Evolutionary conservation across 92 coral and sea anemone genomes (phyloP).

Genomic region (Porites evermanni): DNA sequence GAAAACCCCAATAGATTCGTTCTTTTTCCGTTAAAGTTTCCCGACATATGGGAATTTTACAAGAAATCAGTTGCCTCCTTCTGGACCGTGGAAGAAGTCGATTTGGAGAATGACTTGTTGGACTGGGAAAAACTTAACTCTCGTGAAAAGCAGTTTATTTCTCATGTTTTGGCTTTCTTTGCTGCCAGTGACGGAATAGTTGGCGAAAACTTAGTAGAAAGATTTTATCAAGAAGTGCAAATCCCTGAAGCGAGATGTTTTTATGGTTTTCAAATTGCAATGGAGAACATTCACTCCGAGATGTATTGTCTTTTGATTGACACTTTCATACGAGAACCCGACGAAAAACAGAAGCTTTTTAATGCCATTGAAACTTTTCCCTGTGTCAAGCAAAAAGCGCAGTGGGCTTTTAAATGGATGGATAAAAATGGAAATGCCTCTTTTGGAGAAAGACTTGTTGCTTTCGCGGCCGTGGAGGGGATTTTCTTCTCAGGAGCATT

Average conservation of each 20-base stretch:
- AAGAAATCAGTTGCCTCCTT: conserved; percentile 84
- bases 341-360: conserved; percentile 70
- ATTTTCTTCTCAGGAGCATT: conserved; percentile 87
- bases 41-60: conserved; percentile 81
- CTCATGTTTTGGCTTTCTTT: conserved; percentile 79
- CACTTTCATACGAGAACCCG: conserved; percentile 65
- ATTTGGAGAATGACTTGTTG: conserved; percentile 57
- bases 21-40: conserved; percentile 71
- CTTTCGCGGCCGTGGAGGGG: conserved; percentile 90
- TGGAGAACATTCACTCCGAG: conserved; percentile 87
- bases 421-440: conserved; percentile 58
- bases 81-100: conserved; percentile 89
- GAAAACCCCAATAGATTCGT: conserved; percentile 80
- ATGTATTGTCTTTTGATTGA: conserved; percentile 85
- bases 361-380: conserved; percentile 83
- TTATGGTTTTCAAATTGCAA: conserved; percentile 91
- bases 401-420: conserved; percentile 82
- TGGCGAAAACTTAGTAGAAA: conserved; percentile 80
- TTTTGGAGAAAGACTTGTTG: conserved; percentile 81
- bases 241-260: conserved; percentile 86
- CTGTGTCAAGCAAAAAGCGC: conserved; percentile 76
- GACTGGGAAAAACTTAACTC: conserved; percentile 64
- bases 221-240: conserved; percentile 79
- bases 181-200: conserved; percentile 90
- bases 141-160: conserved; percentile 66